phyloP scores from a whole-genome alignment of 2,888 invertebrate species.

The Pasiphila rectangulata region DNA sequence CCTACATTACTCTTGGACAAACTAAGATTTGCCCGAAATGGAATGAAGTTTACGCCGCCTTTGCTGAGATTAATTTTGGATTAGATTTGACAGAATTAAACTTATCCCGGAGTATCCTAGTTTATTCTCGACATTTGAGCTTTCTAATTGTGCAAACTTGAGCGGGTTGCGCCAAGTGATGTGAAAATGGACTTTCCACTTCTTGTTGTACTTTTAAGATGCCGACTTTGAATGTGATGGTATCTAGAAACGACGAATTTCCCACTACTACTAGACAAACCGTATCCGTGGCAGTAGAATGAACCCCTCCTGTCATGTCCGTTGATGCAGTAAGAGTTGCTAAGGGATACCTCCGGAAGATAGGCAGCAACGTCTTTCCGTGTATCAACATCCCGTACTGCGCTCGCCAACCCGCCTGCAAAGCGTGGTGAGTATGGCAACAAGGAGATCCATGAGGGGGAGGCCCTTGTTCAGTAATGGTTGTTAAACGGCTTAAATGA shows the following conservation, averaged over 20 bases:
- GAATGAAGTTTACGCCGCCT: constrained; percentile 34
- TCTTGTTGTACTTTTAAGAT: neutral
- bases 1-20: constrained; percentile 37
- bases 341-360: too few relatives aligned
- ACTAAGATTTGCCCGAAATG: constrained; percentile 33
- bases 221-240: neutral
- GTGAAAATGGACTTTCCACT: constrained; percentile 1
- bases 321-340: too few relatives aligned
- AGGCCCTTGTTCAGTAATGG: too few relatives aligned
- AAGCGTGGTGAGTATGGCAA: too few relatives aligned
- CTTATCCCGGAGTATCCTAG: constrained; percentile 15
- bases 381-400: too few relatives aligned
- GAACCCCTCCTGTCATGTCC: too few relatives aligned
- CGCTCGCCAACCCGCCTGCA: too few relatives aligned
- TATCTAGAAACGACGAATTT: neutral
- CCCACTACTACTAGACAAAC: too few relatives aligned
- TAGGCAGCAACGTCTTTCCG: too few relatives aligned
- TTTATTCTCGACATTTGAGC: constrained; percentile 9
- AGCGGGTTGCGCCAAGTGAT: constrained; percentile 1
- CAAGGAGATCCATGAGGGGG: too few relatives aligned
- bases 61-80: constrained; percentile 34
- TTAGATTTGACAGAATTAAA: constrained; percentile 36
- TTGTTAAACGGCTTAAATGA: too few relatives aligned
- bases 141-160: constrained; percentile 6
- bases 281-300: too few relatives aligned